Evolutionary conservation across 2,888 invertebrate genomes (phyloP), one percentile per base, ranked within the genome.

Genomic region (Mythimna loreyi): DNA sequence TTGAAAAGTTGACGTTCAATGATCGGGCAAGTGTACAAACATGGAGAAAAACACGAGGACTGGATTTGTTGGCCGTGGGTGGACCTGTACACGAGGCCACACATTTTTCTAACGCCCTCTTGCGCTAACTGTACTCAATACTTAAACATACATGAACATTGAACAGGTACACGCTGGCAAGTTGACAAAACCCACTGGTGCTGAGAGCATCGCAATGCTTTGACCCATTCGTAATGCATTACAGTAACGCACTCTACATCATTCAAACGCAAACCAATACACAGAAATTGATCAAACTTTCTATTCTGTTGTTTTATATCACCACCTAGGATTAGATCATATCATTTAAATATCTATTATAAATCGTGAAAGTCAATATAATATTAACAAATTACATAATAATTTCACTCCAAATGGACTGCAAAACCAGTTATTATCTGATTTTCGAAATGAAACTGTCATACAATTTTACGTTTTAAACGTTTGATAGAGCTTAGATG

Each of bases 41-140:
- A 85, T 85, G 87, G 86, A 78, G 82, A 85, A 90, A 86, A 87
- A 85, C 71, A 78, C 79, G 82, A 75, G 74, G 87, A 86, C 86
- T 89, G 88, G 86, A 85, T 81, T 75, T 72, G 75, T 72, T 81
- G 87, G 67, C 85, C 89, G 95, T 95, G 93, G 95, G 95, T 90
- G 94, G 90, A 95, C 95, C 87, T 89, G 94, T 93, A 89, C 88
- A 78, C 84, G 88, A 84, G 85, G 86, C 84, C 86, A 82, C 87
- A 72, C 79, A 89, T 94, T 94, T 94, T 95, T 95, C 91, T 92
- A 90, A 92, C 92, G 92, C 92, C 91, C 88, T 87, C 91, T 86
- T 87, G 75, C 76, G 76, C 84, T 93, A 93, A 93, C 94, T 93
- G 94, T 94, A 91, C 83, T 86, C 87, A 89, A 91, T 90, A 87